Percentiles rank a stretch among this genome's conserved stretches.
phyloP scores from a whole-genome alignment of 2,113 vertebrate species.

The Mus spicilegus region DNA sequence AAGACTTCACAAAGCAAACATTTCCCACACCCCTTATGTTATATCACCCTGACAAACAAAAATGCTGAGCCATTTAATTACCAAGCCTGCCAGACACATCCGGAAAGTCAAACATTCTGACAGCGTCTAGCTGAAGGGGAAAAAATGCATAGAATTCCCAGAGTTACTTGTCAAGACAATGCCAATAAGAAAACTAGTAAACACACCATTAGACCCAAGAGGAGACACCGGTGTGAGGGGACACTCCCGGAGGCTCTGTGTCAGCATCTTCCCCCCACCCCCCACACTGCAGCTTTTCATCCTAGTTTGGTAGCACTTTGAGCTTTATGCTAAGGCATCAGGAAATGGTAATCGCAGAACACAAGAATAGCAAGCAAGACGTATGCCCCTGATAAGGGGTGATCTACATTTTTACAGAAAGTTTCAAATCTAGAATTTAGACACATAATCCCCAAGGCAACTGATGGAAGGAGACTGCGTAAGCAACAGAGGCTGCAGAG shows the following conservation, averaged over 20 bases:
- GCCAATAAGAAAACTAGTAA: conserved; percentile 63
- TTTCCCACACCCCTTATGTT: conserved; percentile 49
- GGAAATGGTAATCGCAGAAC: too few relatives aligned
- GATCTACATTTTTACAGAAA: background rate
- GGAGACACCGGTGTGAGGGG: background rate
- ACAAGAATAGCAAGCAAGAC: background rate
- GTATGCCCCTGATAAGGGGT: background rate
- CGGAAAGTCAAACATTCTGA: conserved; percentile 74
- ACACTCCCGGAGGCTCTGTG: background rate
- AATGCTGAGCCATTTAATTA: conserved; percentile 73
- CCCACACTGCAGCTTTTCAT: background rate
- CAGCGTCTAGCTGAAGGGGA: conserved; percentile 61
- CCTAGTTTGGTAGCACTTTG: background rate
- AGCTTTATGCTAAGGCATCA: background rate
- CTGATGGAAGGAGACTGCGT: background rate
- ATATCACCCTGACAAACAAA: conserved; percentile 71
- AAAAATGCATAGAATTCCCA: conserved; percentile 67
- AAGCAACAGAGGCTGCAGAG: background rate
- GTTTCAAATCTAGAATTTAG: background rate
- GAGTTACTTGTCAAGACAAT: conserved; percentile 63
- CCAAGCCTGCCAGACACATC: conserved; percentile 57
- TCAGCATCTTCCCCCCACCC: background rate
- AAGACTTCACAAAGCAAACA: conserved; percentile 64
- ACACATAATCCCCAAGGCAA: conserved; percentile 1
- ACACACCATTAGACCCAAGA: conserved; percentile 21